Evolutionary conservation across 2,113 vertebrate species (phyloP).

Genomic region (Andinoacara biseriatus): DNA sequence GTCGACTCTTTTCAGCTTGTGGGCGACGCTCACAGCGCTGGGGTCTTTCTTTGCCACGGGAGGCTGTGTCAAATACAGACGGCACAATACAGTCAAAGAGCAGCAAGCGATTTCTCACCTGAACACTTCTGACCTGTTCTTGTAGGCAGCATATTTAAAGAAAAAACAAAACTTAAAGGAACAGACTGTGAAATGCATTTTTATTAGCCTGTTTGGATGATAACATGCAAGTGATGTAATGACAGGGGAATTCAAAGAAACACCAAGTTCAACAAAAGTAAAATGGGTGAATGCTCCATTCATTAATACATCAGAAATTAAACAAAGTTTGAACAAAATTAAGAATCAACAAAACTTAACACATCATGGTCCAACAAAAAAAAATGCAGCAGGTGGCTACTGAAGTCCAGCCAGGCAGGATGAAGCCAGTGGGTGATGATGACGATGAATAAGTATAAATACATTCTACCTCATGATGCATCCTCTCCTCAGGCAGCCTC

Average conservation of each 20-base stretch:
- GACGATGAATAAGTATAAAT: conserved; percentile 6
- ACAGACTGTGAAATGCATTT: not conserved
- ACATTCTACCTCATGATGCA: conserved; percentile 73
- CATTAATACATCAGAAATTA: conserved; percentile 3
- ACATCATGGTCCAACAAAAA: not conserved
- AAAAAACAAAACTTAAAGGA: not conserved
- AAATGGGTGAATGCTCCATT: not conserved
- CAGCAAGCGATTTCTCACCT: not conserved
- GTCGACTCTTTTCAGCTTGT: conserved; percentile 72
- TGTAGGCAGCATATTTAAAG: not conserved
- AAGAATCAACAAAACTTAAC: not conserved
- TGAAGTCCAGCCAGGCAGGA: conserved; percentile 32
- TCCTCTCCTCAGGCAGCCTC: conserved; percentile 63
- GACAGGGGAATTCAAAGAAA: conserved; percentile 20
- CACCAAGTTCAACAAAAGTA: not conserved
- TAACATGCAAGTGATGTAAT: conserved; percentile 24
- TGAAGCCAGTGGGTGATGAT: conserved; percentile 50
- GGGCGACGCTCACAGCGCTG: conserved; percentile 74
- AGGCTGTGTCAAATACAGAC: conserved; percentile 68
- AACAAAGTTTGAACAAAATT: conserved; percentile 9
- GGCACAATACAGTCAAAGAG: not conserved
- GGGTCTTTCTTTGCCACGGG: conserved; percentile 82
- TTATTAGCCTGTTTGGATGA: conserved; percentile 18
- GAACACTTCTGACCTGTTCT: not conserved
- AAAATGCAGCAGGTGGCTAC: not conserved